These are phyloP conservation scores for Cebidichthys violaceus DNA, from an alignment of 2,113 vertebrate genomes.

Conservation along the genomic window DNA sequence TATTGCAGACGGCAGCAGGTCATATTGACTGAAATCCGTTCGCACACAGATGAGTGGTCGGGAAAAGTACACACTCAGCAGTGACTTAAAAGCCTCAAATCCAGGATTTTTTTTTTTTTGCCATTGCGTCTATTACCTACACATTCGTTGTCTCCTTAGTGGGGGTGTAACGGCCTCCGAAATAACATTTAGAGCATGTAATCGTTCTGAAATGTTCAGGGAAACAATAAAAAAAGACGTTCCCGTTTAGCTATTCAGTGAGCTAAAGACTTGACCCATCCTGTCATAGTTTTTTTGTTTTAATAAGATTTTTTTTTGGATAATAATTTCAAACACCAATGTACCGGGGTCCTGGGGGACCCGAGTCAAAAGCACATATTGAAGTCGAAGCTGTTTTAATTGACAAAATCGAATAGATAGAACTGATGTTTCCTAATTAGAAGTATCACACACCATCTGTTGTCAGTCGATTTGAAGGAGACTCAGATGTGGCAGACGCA, in stretches of 20 bases:
- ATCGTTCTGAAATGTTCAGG: constrained; percentile 12
- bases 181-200: constrained; percentile 4
- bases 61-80: constrained; percentile 55
- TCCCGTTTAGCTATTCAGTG: background rate
- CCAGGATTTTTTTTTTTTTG: constrained; percentile 3
- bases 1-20: constrained; percentile 65
- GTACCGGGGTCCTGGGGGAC: no score
- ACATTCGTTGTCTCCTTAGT: background rate
- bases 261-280: background rate
- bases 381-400: background rate
- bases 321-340: background rate
- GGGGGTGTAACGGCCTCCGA: constrained; percentile 5
- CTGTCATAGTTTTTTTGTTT: background rate
- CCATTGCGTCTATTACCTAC: constrained; percentile 4
- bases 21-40: constrained; percentile 62
- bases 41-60: constrained; percentile 52
- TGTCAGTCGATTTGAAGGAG: background rate
- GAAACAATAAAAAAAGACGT: background rate
- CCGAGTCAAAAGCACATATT: background rate
- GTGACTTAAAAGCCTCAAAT: constrained; percentile 32
- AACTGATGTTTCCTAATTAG: background rate
- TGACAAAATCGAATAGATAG: background rate
- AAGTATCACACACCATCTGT: background rate
- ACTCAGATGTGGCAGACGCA: no score
- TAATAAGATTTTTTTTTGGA: background rate